A percentile compares a stretch with the other conserved stretches of the same genome.
Evolutionary conservation across 2,888 invertebrate species (phyloP).

Genomic region (Cremastinae sp.): DNA sequence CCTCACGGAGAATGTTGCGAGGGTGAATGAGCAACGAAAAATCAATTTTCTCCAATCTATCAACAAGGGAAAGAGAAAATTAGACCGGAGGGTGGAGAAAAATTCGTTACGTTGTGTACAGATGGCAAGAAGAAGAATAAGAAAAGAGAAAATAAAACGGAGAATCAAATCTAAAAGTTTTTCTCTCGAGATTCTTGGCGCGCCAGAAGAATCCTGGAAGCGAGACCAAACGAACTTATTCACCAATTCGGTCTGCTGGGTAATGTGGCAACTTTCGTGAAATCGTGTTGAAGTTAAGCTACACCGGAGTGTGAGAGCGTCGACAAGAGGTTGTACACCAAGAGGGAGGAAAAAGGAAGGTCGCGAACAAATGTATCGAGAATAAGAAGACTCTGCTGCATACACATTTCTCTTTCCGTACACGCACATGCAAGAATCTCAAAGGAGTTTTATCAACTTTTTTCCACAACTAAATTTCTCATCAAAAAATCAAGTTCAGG

Average conservation of each 20-base stretch:
- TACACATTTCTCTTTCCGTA: too few species aligned
- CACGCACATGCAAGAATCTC: too few species aligned
- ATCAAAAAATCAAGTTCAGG: too few species aligned
- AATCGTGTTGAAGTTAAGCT: slow-evolving; percentile 52
- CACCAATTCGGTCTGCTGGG: slow-evolving; percentile 36
- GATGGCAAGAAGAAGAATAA: neutral
- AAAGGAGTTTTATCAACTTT: too few species aligned
- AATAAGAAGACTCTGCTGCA: too few species aligned
- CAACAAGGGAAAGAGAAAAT: too few species aligned
- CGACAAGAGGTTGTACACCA: neutral
- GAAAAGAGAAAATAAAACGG: slow-evolving; percentile 21
- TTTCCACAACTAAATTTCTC: too few species aligned
- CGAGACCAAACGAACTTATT: slow-evolving; percentile 45
- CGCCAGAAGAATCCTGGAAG: slow-evolving; percentile 1
- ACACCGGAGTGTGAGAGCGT: slow-evolving; percentile 3
- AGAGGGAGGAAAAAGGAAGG: slow-evolving; percentile 6
- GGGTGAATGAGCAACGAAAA: neutral
- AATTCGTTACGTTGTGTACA: neutral
- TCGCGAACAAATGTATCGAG: slow-evolving; percentile 1
- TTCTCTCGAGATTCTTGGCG: neutral
- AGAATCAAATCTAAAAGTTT: slow-evolving; percentile 22
- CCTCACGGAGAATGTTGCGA: neutral
- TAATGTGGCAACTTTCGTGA: slow-evolving; percentile 41
- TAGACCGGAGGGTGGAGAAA: neutral
- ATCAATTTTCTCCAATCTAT: neutral